A percentile compares a stretch with the other conserved stretches of the same genome.
phyloP scores from a whole-genome alignment of 2,888 invertebrate species.

The Operophtera brumata region DNA sequence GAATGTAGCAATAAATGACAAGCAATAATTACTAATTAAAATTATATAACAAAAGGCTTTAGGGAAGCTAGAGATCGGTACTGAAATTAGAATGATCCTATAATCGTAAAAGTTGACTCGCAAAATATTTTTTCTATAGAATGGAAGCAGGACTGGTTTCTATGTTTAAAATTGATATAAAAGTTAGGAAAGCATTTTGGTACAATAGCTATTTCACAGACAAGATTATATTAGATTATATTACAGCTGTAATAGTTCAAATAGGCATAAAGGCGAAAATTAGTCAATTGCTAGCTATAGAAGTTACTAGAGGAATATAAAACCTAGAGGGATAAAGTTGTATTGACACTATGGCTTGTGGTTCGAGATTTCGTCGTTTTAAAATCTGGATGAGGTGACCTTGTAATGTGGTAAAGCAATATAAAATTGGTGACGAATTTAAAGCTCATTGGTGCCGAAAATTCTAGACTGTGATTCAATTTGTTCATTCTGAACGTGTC shows the following conservation, averaged over 20 bases:
- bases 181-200: slow-evolving; percentile 59
- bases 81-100: slow-evolving; percentile 69
- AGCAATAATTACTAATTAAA: slow-evolving; percentile 67
- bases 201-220: slow-evolving; percentile 72
- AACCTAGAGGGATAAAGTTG: slow-evolving; percentile 59
- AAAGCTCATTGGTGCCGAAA: slow-evolving; percentile 79
- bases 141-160: slow-evolving; percentile 60
- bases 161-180: slow-evolving; percentile 55
- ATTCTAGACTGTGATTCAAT: slow-evolving; percentile 80
- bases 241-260: slow-evolving; percentile 70
- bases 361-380: slow-evolving; percentile 54
- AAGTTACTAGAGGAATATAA: slow-evolving; percentile 61
- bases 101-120: slow-evolving; percentile 56
- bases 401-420: slow-evolving; percentile 54
- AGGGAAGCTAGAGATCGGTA: slow-evolving; percentile 77
- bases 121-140: slow-evolving; percentile 77
- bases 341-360: slow-evolving; percentile 69
- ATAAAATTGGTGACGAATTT: slow-evolving; percentile 73
- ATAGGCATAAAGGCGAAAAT: slow-evolving; percentile 69
- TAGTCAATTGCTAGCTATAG: slow-evolving; percentile 81
- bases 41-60: slow-evolving; percentile 62
- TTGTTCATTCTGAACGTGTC: slow-evolving; percentile 79
- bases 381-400: slow-evolving; percentile 52
- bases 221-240: slow-evolving; percentile 62
- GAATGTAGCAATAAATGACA: slow-evolving; percentile 73